phyloP scores from a whole-genome alignment of 53 echinoderm and acorn worm species.

The Mesocentrotus franciscanus region DNA sequence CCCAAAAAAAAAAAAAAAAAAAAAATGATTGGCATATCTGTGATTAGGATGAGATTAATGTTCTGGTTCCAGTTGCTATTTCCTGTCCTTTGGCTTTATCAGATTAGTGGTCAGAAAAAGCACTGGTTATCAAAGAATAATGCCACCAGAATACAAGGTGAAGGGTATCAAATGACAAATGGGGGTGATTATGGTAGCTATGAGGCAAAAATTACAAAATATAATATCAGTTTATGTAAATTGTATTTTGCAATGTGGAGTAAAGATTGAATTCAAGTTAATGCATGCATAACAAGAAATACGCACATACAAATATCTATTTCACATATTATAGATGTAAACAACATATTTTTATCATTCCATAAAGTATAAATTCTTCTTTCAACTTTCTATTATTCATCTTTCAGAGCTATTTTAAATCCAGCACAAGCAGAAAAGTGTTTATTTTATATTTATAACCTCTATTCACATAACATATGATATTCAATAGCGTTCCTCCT shows the following conservation, averaged over 20 bases:
- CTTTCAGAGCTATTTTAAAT: not conserved
- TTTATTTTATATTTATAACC: not conserved
- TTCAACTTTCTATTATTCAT: not conserved
- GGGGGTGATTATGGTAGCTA: not conserved
- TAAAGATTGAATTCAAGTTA: too few species aligned
- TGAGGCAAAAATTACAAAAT: not conserved
- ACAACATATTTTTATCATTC: too few species aligned
- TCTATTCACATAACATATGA: not conserved
- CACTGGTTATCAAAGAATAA: not conserved
- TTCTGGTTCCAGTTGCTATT: constrained; percentile 46
- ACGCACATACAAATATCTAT: too few species aligned
- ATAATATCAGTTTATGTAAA: too few species aligned
- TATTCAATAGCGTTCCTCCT: not conserved
- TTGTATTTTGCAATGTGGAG: too few species aligned
- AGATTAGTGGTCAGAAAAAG: constrained; percentile 41
- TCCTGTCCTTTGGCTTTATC: constrained; percentile 34
- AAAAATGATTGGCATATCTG: constrained; percentile 18
- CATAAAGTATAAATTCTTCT: not conserved
- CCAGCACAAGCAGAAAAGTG: not conserved
- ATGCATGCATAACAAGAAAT: too few species aligned
- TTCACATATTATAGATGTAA: too few species aligned
- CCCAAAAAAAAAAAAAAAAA: not conserved
- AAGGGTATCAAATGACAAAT: constrained; percentile 1
- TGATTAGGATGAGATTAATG: constrained; percentile 37
- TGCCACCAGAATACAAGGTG: not conserved